Conservation (phyloP, 2,888 invertebrate species). For the Epicampocera succincta region DNA sequence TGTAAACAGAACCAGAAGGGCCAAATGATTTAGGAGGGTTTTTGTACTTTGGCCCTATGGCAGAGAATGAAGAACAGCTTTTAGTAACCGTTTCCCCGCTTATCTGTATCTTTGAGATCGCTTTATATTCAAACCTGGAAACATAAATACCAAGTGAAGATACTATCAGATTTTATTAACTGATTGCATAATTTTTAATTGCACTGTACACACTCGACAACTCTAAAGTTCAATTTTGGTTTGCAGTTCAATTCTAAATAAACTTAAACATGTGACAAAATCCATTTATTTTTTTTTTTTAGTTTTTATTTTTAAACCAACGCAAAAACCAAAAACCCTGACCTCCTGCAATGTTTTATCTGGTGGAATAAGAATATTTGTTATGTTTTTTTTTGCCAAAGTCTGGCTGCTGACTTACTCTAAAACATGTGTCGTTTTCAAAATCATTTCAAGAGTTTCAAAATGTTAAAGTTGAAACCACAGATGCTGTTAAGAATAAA, state of each 20-base stretch:
- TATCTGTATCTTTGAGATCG: too few relatives aligned
- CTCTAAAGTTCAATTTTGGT: conserved; percentile 11
- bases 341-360: conserved; percentile 69
- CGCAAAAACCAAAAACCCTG: conserved; percentile 65
- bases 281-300: too few relatives aligned
- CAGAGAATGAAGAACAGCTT: too few relatives aligned
- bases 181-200: too few relatives aligned
- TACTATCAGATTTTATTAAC: too few relatives aligned
- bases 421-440: conserved; percentile 46
- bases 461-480: conserved; percentile 13
- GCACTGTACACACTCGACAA: neutral
- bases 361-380: conserved; percentile 8
- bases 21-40: too few relatives aligned
- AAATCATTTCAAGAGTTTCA: conserved; percentile 8
- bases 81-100: too few relatives aligned
- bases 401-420: conserved; percentile 4
- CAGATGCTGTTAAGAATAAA: conserved; percentile 24
- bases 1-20: too few relatives aligned
- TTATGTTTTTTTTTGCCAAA: conserved; percentile 37
- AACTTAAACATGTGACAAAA: conserved; percentile 53
- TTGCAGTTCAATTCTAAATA: conserved; percentile 31
- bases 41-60: too few relatives aligned
- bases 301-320: conserved; percentile 16
- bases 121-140: too few relatives aligned
- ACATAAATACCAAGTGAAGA: too few relatives aligned